Percentiles rank a stretch among this genome's conserved stretches.
These are phyloP conservation scores for Coryphaenoides rupestris DNA, from an alignment of 2,113 vertebrate genomes.

Conservation along the genomic window DNA sequence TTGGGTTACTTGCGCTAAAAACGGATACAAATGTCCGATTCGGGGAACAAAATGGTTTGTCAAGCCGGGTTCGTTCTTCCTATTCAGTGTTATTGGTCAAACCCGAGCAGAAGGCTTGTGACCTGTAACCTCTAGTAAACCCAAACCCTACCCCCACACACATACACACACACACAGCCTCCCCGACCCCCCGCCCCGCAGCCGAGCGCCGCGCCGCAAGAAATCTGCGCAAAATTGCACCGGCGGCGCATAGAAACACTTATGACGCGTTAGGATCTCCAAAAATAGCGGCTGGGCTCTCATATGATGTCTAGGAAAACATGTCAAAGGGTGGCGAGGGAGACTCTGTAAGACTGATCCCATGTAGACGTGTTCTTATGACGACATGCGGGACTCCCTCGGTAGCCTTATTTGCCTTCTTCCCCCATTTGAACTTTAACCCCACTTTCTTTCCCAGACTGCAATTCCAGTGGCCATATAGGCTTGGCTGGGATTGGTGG, in stretches of 20 bases:
- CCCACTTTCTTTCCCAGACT: constrained; percentile 55
- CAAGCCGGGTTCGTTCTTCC: constrained; percentile 52
- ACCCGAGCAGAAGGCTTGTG: constrained; percentile 78
- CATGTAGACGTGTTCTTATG: neutral
- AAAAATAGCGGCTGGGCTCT: neutral
- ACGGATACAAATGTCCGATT: neutral
- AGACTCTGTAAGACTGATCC: neutral
- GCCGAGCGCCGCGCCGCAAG: neutral
- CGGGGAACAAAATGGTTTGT: constrained; percentile 10
- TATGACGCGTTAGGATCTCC: too few relatives aligned
- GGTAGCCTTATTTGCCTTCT: constrained; percentile 40
- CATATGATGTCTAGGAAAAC: neutral
- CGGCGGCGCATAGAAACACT: too few relatives aligned
- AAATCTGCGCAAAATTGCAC: neutral
- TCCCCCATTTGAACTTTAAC: constrained; percentile 59
- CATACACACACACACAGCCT: constrained; percentile 48
- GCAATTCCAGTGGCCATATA: neutral
- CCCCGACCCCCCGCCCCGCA: neutral
- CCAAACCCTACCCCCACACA: constrained; percentile 60
- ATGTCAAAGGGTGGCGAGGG: neutral
- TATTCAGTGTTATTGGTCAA: too few relatives aligned
- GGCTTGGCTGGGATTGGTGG: constrained; percentile 22
- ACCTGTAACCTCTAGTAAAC: constrained; percentile 77
- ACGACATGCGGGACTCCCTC: too few relatives aligned
- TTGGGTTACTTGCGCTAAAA: neutral